Evolutionary conservation across 2,888 invertebrate species (phyloP).

Genomic region (Lypha dubia): DNA sequence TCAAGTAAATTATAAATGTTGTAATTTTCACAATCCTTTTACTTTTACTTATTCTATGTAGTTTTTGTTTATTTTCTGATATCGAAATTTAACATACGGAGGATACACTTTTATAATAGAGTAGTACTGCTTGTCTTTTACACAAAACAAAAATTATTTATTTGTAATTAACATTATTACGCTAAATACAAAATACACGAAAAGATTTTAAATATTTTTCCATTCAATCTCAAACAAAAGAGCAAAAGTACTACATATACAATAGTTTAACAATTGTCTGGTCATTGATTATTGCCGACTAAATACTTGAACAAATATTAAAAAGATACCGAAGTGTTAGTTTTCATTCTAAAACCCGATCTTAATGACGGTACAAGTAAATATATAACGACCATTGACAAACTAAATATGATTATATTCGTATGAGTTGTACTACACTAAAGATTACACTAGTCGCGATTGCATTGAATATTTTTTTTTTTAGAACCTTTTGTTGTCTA

Average conservation of each 20-base stretch:
- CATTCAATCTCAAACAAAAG: not conserved
- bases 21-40: too few relatives aligned
- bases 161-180: slow-evolving; percentile 59
- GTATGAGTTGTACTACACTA: too few relatives aligned
- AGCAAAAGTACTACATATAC: slow-evolving; percentile 20
- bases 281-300: slow-evolving; percentile 67
- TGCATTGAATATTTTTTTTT: slow-evolving; percentile 1
- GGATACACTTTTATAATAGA: too few relatives aligned
- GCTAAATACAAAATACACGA: slow-evolving; percentile 57
- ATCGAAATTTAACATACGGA: too few relatives aligned
- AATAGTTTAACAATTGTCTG: slow-evolving; percentile 58
- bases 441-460: slow-evolving; percentile 4
- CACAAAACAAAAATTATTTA: slow-evolving; percentile 46
- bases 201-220: slow-evolving; percentile 3
- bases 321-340: slow-evolving; percentile 44
- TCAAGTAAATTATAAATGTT: too few relatives aligned
- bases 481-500: slow-evolving; percentile 15
- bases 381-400: not conserved
- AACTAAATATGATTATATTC: not conserved
- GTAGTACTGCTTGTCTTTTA: not conserved
- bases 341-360: slow-evolving; percentile 53
- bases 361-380: slow-evolving; percentile 19
- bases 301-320: slow-evolving; percentile 56
- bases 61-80: too few relatives aligned
- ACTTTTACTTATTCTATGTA: too few relatives aligned